Conservation (phyloP, 2,113 vertebrate species). For the Canis aureus region DNA sequence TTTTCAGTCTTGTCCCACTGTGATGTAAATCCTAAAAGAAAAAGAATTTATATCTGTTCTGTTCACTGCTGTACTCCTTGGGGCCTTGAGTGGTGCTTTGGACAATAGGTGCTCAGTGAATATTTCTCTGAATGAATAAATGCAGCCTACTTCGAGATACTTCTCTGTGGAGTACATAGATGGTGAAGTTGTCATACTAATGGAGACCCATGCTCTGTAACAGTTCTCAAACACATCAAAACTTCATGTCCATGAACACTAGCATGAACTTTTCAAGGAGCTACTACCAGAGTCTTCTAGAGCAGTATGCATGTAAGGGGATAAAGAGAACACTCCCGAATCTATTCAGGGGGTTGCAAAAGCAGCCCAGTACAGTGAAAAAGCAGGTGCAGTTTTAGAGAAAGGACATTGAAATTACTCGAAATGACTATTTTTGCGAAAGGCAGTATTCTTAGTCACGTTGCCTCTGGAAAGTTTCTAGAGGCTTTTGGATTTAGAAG, state of each 20-base stretch:
- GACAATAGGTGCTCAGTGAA: background rate
- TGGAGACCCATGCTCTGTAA: background rate
- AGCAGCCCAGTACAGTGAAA: background rate
- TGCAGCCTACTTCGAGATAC: background rate
- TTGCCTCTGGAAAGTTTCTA: slow-evolving; percentile 36
- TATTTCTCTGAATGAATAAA: background rate
- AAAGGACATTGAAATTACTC: background rate
- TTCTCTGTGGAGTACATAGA: background rate
- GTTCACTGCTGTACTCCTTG: background rate
- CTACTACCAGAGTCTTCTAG: background rate
- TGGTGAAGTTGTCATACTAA: background rate
- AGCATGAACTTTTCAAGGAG: background rate
- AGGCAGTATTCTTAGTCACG: background rate
- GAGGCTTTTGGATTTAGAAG: background rate
- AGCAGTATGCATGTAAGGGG: background rate
- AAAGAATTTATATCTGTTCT: background rate
- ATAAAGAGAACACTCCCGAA: background rate
- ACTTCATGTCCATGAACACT: background rate
- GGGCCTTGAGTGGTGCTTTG: background rate
- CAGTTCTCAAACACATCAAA: background rate
- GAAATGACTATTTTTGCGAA: background rate
- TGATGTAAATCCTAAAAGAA: background rate
- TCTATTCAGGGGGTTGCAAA: background rate
- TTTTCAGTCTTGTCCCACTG: background rate
- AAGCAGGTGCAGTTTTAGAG: background rate